Evolutionary conservation across 2,888 invertebrate genomes (phyloP).

Genomic region (Drosophila flavopinicola): DNA sequence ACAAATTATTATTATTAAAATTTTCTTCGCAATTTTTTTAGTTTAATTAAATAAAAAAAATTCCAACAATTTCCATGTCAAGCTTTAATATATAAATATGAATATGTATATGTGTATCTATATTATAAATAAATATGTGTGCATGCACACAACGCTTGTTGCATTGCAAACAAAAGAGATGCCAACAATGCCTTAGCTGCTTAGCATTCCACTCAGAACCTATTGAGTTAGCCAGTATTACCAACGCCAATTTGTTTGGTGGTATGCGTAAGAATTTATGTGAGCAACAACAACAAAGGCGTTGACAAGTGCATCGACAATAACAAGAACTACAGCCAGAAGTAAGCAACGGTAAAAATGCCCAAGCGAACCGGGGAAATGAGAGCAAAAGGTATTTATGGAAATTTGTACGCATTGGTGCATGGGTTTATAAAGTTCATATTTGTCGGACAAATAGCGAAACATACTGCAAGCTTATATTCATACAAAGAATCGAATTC

Average conservation of each 20-base stretch:
- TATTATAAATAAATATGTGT: background rate
- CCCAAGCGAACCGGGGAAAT: background rate
- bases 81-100: background rate
- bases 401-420: background rate
- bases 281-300: conserved; percentile 18
- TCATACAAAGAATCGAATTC: background rate
- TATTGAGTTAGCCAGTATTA: conserved; percentile 14
- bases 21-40: too few relatives aligned
- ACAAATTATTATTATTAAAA: too few relatives aligned
- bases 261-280: conserved; percentile 64
- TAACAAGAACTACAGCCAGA: conserved; percentile 26
- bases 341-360: background rate
- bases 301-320: conserved; percentile 32
- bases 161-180: conserved; percentile 25
- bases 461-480: too few relatives aligned
- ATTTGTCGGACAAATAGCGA: too few relatives aligned
- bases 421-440: conserved; percentile 6
- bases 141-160: conserved; percentile 13
- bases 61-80: too few relatives aligned
- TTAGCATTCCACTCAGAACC: conserved; percentile 63
- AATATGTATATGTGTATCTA: too few relatives aligned
- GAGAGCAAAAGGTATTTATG: background rate
- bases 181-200: conserved; percentile 32
- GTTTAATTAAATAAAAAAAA: conserved; percentile 12
- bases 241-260: conserved; percentile 52